Percentiles rank a stretch among this genome's conserved stretches.
These are phyloP conservation scores for Leptopilina clavipes DNA, from an alignment of 1,140 invertebrate genomes.

Conservation along the genomic window DNA sequence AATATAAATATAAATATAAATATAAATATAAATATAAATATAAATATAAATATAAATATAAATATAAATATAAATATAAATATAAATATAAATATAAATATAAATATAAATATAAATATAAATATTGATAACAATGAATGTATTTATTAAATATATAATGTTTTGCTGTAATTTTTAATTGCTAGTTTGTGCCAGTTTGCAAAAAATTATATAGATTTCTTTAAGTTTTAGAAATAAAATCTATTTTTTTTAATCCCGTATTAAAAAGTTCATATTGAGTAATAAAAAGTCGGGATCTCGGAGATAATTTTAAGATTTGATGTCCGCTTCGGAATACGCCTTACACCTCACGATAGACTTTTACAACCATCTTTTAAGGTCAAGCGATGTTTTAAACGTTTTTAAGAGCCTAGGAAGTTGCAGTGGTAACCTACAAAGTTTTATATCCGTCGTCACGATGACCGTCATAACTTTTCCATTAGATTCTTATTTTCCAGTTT, in stretches of 20 bases:
- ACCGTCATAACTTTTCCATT: conserved; percentile 41
- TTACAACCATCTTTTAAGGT: background rate
- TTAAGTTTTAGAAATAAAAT: background rate
- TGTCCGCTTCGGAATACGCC: background rate
- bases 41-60: no score
- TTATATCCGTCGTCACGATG: conserved; percentile 12
- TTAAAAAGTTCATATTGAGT: background rate
- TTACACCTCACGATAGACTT: conserved; percentile 10
- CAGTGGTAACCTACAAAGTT: conserved; percentile 39
- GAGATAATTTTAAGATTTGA: background rate
- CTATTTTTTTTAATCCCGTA: background rate
- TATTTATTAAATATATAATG: no score
- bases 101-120: no score
- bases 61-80: no score
- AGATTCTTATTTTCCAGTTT: conserved; percentile 24
- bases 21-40: no score
- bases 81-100: no score
- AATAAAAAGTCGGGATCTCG: background rate
- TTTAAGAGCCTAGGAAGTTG: conserved; percentile 15
- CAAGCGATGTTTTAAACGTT: conserved; percentile 5
- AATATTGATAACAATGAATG: no score
- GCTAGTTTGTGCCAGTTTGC: no score
- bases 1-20: no score
- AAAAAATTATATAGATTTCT: no score
- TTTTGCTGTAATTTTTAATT: no score